Conservation (phyloP, 2,797 vertebrate species). For the Pseudomugil gertrudae region DNA sequence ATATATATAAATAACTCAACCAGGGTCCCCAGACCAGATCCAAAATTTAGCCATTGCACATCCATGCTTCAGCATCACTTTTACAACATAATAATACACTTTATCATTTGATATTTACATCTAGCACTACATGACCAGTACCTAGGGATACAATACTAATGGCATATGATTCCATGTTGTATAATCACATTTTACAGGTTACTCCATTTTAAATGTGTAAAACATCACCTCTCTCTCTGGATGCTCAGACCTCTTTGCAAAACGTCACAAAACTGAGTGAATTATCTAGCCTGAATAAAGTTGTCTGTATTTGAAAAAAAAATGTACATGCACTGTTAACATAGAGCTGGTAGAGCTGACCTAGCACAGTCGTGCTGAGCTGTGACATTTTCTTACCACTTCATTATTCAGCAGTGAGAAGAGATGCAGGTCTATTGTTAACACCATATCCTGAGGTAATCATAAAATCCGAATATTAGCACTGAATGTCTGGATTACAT, state of each 20-base stretch:
- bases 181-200: not conserved
- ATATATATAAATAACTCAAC: too few relatives aligned
- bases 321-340: conserved; percentile 11
- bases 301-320: conserved; percentile 24
- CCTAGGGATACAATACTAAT: not conserved
- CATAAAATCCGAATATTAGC: conserved; percentile 48
- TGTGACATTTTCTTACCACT: conserved; percentile 23
- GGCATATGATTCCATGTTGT: not conserved
- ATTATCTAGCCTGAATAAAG: conserved; percentile 33
- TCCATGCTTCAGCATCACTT: not conserved
- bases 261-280: conserved; percentile 11
- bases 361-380: conserved; percentile 22
- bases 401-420: conserved; percentile 27
- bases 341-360: conserved; percentile 9
- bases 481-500: conserved; percentile 51
- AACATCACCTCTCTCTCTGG: not conserved
- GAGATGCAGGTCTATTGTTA: conserved; percentile 27
- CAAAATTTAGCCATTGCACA: not conserved
- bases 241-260: conserved; percentile 1
- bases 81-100: not conserved
- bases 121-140: not conserved
- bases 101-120: not conserved
- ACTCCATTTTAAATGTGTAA: conserved; percentile 28
- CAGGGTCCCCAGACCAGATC: not conserved
- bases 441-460: conserved; percentile 46